Conservation (phyloP, 1,140 invertebrate genomes). For the Thalassaphorura encarpata region DNA sequence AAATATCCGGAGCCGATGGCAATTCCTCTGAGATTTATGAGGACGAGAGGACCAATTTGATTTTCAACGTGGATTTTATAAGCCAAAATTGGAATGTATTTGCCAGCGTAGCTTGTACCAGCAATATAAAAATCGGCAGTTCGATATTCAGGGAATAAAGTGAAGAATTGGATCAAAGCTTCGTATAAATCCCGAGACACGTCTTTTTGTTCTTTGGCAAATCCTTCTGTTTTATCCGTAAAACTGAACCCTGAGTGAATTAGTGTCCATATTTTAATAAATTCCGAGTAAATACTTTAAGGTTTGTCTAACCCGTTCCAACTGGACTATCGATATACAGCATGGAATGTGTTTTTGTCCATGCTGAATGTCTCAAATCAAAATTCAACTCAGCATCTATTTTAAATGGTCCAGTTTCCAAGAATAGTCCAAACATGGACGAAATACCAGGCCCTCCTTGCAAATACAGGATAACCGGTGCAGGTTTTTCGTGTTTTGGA, state of each 20-base stretch:
- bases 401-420: constrained; percentile 67
- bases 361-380: constrained; percentile 54
- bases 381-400: constrained; percentile 46
- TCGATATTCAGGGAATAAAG: constrained; percentile 28
- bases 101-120: constrained; percentile 45
- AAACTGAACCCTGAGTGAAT: constrained; percentile 32
- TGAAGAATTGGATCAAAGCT: constrained; percentile 30
- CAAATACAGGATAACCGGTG: constrained; percentile 71
- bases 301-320: too few species aligned
- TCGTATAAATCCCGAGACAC: constrained; percentile 25
- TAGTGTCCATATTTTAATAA: too few species aligned
- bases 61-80: constrained; percentile 4
- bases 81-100: not conserved
- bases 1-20: constrained; percentile 1
- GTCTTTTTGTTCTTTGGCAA: constrained; percentile 17
- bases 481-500: too few species aligned
- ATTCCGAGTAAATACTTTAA: too few species aligned
- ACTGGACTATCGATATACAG: constrained; percentile 83
- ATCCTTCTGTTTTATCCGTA: constrained; percentile 15
- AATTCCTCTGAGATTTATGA: constrained; percentile 2
- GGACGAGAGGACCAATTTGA: not conserved
- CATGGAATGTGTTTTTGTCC: constrained; percentile 61
- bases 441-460: constrained; percentile 73
- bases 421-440: constrained; percentile 68
- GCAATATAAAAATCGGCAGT: constrained; percentile 38